These are phyloP conservation scores for Jaculus jaculus DNA, from an alignment of 2,113 vertebrate genomes.

Conservation along the genomic window DNA sequence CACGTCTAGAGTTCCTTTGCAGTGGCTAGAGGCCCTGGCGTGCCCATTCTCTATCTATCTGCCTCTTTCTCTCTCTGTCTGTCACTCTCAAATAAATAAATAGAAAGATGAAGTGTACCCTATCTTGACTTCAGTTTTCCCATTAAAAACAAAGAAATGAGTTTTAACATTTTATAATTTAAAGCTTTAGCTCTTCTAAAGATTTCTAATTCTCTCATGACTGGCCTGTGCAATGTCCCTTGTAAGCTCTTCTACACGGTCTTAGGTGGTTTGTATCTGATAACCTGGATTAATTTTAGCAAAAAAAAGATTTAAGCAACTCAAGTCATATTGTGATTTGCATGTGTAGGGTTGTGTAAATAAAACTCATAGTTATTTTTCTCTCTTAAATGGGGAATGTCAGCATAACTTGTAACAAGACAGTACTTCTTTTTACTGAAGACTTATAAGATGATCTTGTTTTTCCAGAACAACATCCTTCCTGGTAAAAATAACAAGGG, in stretches of 20 bases:
- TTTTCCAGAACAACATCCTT: constrained; percentile 25
- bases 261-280: constrained; percentile 1
- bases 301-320: constrained; percentile 54
- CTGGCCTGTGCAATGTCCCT: background rate
- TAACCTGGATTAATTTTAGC: constrained; percentile 31
- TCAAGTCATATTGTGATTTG: constrained; percentile 29
- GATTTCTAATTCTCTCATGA: constrained; percentile 4
- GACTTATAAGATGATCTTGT: constrained; percentile 15
- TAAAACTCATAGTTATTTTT: background rate
- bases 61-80: too few relatives aligned
- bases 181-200: constrained; percentile 46
- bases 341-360: background rate
- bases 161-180: constrained; percentile 38
- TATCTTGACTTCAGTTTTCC: constrained; percentile 49
- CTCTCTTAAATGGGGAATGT: constrained; percentile 31
- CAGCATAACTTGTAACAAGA: background rate
- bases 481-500: background rate
- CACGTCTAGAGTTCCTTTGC: too few relatives aligned
- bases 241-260: background rate
- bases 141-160: background rate
- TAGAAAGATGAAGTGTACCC: too few relatives aligned
- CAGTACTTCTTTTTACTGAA: background rate
- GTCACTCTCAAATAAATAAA: too few relatives aligned
- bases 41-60: too few relatives aligned
- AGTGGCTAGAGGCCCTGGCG: too few relatives aligned